Evolutionary conservation across 2,113 vertebrate species (phyloP).

Genomic region (Alouatta palliata): DNA sequence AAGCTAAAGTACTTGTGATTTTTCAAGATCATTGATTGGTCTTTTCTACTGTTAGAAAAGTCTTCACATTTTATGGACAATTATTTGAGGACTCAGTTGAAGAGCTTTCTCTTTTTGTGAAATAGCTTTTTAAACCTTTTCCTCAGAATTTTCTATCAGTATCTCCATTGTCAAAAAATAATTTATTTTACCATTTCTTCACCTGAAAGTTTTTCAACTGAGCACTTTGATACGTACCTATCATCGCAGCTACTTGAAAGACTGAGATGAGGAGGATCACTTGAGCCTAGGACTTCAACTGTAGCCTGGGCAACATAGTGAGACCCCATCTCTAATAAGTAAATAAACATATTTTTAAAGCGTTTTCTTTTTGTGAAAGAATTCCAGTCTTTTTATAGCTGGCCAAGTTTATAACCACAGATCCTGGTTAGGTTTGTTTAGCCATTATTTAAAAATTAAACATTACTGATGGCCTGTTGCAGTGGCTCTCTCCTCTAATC

Average conservation of each 20-base stretch:
- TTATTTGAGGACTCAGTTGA: neutral
- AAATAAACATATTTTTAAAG: neutral
- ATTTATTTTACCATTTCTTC: neutral
- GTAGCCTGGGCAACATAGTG: neutral
- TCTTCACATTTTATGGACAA: conserved; percentile 41
- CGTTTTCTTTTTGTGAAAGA: neutral
- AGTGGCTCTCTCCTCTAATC: too few species aligned
- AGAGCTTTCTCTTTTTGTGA: conserved; percentile 1
- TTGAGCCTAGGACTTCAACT: neutral
- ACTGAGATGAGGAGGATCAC: neutral
- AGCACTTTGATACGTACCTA: neutral
- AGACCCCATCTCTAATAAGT: neutral
- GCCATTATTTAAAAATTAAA: too few species aligned
- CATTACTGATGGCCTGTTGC: too few species aligned
- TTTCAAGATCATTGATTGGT: conserved; percentile 42
- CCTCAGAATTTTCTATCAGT: conserved; percentile 14
- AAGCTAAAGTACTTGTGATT: neutral
- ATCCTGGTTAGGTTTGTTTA: too few species aligned
- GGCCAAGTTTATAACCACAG: neutral
- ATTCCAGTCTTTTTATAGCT: neutral
- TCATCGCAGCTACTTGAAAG: neutral
- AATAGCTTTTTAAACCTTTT: neutral
- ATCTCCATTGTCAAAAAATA: neutral
- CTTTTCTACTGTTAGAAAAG: conserved; percentile 26
- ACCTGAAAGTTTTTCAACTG: neutral